Evolutionary conservation across 2,888 invertebrate genomes (phyloP), one percentile per base, ranked within the genome.

Genomic region (Chrysodeixis includens): DNA sequence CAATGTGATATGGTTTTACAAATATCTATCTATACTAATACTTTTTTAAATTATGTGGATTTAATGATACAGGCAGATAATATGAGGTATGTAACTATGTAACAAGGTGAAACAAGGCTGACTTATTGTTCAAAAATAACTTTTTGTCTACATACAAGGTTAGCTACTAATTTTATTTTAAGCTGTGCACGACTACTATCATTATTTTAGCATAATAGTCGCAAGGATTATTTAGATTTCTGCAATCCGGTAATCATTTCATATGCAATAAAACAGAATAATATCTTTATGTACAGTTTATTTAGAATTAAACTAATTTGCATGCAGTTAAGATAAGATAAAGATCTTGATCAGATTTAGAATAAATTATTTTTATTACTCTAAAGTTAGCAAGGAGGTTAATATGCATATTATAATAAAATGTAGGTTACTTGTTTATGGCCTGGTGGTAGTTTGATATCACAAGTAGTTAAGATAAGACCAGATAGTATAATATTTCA

Each of bases 391-490:
- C 46, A 12, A 10, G 9, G 8, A 20, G 4, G 46, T 49, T 10
- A 14, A 5, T 51, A 22, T 51, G 20, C 20, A 22, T 14, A 20
- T 12, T 26, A 26, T 56, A 16, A 54, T 16, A 56, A 52, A n/a
- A n/a, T 4, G 16, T 35, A 49, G 40, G 12, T 53, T 46, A 49
- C 8, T 46, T 26, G 26, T 51, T 35, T 49, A 22, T 14, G 49
- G 22, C 30, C 9, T 62, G 14, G 30, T 8, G 58, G 32, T 14
- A n/a, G 16, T 2, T 35, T 18, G 35, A 35, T 30, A 30, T 54
- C 20, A 57, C 10, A 51, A 64, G 61, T 61, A 51, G 44, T 68
- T 56, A 35, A 54, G 74, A 68, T 73, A 77, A 61, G 60, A 56
- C 30, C 51, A n/a, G 49, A 68, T 54, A 65, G 22, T 49, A 63